Base-by-base conservation (phyloP, 2,797 vertebrate genomes). In the Cichlasoma orientale region DNA sequence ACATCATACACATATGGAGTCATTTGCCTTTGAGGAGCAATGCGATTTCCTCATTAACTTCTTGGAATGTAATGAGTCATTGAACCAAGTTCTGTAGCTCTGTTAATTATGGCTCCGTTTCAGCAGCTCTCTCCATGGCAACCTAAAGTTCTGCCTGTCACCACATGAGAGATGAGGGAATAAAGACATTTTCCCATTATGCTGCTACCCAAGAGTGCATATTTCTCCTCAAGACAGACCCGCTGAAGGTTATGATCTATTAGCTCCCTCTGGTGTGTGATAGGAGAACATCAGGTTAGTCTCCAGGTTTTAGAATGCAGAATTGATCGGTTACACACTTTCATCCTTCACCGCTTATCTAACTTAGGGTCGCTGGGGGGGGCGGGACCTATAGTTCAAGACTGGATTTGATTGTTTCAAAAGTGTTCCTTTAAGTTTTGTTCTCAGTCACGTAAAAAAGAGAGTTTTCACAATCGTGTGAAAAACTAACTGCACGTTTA, bases 101-200 rank as follows among this genome's bases (percentile, higher is more conserved):
- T 74, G 82, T 91, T 93, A 94, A 93, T 94, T 91, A 93, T 81
- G 86, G 78, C 84, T 66, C 80, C 9, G 36, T 88, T 86, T 81
- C 88, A 84, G 79, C 79, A 79, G 84, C 82, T 52, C 83, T 94
- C 90, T 88, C 92, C 92, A 94, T 94, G 93, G 92, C 90, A 94
- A 94, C 93, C 84, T 63, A 74, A 94, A 93, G 84, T 94, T 93
- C 92, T 90, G 87, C 88, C 87, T 90, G 92, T 91, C 90, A 87
- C 85, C 79, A 29, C 78, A 72, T 91, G 89, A 92, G 86, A 87
- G 90, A 93, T 86, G 88, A 87, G 84, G 86, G 90, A 90, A 92
- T 92, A 84, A 89, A 92, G 90, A 92, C 82, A 57, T 92, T 90
- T 90, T 58, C 83, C 85, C 88, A 88, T 90, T 89, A 87, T 66